Evolutionary conservation across 2,888 invertebrate genomes (phyloP).

Genomic region (Choristoneura rosaceana): DNA sequence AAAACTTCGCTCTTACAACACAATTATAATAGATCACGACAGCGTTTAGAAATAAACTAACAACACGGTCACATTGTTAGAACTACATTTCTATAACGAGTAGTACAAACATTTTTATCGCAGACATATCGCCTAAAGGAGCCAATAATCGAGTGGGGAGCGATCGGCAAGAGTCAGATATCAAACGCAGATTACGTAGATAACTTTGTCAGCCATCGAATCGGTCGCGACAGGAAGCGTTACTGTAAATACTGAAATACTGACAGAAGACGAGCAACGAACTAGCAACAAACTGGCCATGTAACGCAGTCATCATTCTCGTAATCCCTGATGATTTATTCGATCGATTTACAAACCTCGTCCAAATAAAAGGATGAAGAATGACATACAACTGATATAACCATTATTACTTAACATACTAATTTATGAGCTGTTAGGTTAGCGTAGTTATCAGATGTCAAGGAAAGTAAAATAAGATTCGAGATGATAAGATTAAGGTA

Average conservation of each 20-base stretch:
- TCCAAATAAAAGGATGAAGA: conserved; percentile 2
- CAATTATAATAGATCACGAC: conserved; percentile 41
- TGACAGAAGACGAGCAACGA: conserved; percentile 29
- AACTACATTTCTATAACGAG: neutral
- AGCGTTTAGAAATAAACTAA: conserved; percentile 34
- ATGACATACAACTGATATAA: neutral
- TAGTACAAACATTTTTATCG: conserved; percentile 53
- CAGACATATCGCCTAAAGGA: conserved; percentile 45
- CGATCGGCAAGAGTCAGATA: conserved; percentile 48
- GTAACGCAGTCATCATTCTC: neutral
- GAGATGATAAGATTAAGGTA: conserved; percentile 29
- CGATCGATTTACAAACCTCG: neutral
- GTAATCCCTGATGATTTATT: neutral
- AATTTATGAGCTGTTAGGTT: neutral
- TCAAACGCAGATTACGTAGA: conserved; percentile 52
- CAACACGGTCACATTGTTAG: conserved; percentile 7
- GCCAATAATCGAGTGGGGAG: conserved; percentile 45
- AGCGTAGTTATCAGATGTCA: neutral
- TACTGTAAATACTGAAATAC: conserved; percentile 49
- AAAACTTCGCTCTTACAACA: conserved; percentile 47
- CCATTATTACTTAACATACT: neutral
- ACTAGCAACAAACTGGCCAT: conserved; percentile 18
- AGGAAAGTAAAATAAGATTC: conserved; percentile 12
- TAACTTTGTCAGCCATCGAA: conserved; percentile 52
- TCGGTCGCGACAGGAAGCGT: conserved; percentile 49